These are phyloP conservation scores for Himalopsyche japonica DNA, from an alignment of 2,888 invertebrate species.

Conservation along the genomic window DNA sequence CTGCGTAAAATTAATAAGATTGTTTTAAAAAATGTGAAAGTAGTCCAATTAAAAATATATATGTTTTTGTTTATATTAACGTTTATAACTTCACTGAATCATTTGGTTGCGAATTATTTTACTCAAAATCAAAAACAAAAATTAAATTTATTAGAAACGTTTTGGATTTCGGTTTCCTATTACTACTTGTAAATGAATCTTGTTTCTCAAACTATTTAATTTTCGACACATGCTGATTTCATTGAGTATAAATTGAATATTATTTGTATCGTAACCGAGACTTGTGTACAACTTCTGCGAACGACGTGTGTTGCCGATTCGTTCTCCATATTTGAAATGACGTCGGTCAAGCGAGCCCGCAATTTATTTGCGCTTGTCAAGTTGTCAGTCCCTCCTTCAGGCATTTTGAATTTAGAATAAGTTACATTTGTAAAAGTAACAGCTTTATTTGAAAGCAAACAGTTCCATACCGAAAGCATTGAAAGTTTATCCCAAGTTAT, in stretches of 20 bases:
- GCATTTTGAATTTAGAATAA: conserved; percentile 10
- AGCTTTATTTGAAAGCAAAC: conserved; percentile 2
- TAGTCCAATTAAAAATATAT: too few species aligned
- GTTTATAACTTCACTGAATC: too few species aligned
- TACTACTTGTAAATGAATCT: neutral
- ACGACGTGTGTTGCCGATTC: neutral
- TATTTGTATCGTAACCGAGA: neutral
- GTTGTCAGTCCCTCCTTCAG: conserved; percentile 9
- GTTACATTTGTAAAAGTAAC: conserved; percentile 13
- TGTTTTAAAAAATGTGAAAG: too few species aligned
- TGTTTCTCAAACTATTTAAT: neutral
- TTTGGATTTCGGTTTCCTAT: too few species aligned
- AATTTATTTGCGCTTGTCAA: conserved; percentile 19
- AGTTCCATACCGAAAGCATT: neutral
- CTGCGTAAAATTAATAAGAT: too few species aligned
- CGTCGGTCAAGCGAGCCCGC: conserved; percentile 9
- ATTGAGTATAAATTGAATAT: neutral
- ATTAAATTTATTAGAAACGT: too few species aligned
- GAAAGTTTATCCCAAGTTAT: neutral
- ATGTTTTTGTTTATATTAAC: too few species aligned
- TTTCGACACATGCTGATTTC: neutral
- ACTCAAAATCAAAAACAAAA: too few species aligned
- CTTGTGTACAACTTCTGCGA: neutral
- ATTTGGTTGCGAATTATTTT: too few species aligned
- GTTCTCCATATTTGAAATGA: neutral